Percentiles rank a stretch among this genome's conserved stretches.
phyloP scores from a whole-genome alignment of 2,113 vertebrate species.

The Serilophus lunatus region DNA sequence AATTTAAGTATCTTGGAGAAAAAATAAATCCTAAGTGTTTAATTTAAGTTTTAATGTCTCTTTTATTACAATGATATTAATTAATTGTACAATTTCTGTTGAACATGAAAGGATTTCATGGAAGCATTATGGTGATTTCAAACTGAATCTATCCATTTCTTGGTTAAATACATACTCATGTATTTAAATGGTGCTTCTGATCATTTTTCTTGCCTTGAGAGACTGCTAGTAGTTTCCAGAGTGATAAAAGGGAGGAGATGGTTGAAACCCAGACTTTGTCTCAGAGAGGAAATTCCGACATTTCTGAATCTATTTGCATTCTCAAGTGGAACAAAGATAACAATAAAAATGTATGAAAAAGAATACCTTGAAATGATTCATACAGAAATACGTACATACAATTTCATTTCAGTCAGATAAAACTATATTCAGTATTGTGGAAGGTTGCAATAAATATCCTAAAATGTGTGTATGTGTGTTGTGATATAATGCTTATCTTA shows the following conservation, averaged over 20 bases:
- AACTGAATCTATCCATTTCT: not conserved
- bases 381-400: not conserved
- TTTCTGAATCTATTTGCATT: slow-evolving; percentile 12
- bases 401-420: not conserved
- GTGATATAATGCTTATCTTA: not conserved
- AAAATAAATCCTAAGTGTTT: not conserved
- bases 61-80: not conserved
- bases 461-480: not conserved
- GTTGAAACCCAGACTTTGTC: not conserved
- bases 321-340: not conserved
- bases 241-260: not conserved
- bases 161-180: not conserved
- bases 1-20: not conserved
- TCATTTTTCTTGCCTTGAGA: not conserved
- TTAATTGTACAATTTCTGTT: not conserved
- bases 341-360: slow-evolving; percentile 22
- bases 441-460: not conserved
- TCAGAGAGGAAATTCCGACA: not conserved
- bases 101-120: not conserved
- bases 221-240: not conserved
- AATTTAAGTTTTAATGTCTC: not conserved
- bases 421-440: not conserved
- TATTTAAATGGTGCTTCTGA: not conserved
- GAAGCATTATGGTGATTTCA: not conserved
- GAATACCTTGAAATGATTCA: not conserved